These are phyloP conservation scores for Trichoplusia ni DNA, from an alignment of 1,140 invertebrate species.

Conservation along the genomic window DNA sequence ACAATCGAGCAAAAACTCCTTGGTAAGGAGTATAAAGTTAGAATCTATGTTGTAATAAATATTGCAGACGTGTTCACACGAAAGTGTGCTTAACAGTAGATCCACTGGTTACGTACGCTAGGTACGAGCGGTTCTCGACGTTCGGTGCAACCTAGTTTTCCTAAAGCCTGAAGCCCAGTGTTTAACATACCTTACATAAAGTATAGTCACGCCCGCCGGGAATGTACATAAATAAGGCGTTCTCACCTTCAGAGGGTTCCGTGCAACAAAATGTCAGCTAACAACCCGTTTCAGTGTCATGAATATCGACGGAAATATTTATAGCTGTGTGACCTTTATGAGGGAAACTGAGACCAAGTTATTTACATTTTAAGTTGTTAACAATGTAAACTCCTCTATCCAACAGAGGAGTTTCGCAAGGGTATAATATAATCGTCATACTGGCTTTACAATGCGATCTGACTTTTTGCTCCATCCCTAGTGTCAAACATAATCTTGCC, in stretches of 20 bases:
- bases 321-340: conserved; percentile 2
- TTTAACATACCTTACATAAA: conserved; percentile 29
- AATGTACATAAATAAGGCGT: conserved; percentile 5
- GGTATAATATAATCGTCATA: no score
- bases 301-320: conserved; percentile 22
- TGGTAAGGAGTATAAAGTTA: no score
- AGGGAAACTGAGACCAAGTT: neutral
- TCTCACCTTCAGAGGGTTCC: conserved; percentile 10
- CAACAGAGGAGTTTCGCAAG: no score
- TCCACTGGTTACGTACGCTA: neutral
- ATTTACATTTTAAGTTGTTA: neutral
- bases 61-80: conserved; percentile 2
- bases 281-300: conserved; percentile 9
- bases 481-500: no score
- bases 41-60: neutral
- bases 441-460: no score
- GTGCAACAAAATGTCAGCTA: conserved; percentile 25
- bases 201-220: conserved; percentile 19
- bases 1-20: neutral
- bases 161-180: conserved; percentile 3
- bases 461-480: no score
- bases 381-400: no score
- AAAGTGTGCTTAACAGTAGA: conserved; percentile 1
- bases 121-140: conserved; percentile 8
- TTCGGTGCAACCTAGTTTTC: conserved; percentile 22